Evolutionary conservation across 2,797 vertebrate species (phyloP).

Genomic region (Ctenopoma multispine): DNA sequence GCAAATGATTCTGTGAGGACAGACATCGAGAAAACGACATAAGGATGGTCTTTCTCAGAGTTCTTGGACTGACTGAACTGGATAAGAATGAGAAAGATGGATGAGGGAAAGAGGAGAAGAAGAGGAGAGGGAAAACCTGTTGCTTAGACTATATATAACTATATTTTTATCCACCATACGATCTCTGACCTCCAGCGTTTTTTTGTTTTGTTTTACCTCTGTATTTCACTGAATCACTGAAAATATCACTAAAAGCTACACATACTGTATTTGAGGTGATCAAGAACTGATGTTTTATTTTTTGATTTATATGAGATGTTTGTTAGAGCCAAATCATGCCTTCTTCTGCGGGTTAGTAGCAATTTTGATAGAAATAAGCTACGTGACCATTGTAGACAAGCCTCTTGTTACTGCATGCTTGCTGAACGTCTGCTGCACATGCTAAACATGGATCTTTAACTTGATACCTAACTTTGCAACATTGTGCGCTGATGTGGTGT

Average conservation of each 20-base stretch:
- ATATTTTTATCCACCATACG: conserved; percentile 11
- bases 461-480: conserved; percentile 10
- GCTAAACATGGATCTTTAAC: conserved; percentile 16
- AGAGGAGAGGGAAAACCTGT: conserved; percentile 14
- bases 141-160: conserved; percentile 17
- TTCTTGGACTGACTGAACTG: conserved; percentile 27
- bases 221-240: conserved; percentile 32
- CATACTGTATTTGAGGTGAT: conserved; percentile 23
- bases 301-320: conserved; percentile 19
- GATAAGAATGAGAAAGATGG: conserved; percentile 11
- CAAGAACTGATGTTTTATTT: conserved; percentile 12
- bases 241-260: conserved; percentile 12
- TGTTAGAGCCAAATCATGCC: conserved; percentile 8
- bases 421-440: conserved; percentile 30
- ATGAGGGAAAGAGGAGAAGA: conserved; percentile 19
- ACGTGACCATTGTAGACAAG: conserved; percentile 1
- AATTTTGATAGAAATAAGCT: conserved; percentile 28
- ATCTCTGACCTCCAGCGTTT: conserved; percentile 8
- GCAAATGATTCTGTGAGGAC: conserved; percentile 8
- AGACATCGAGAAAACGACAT: conserved; percentile 19
- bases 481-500: no score
- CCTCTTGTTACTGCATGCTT: conserved; percentile 42
- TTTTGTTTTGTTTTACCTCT: conserved; percentile 6
- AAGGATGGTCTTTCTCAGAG: conserved; percentile 26
- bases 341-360: not conserved